Evolutionary conservation across 2,888 invertebrate species (phyloP).

Genomic region (Pachydiplax longipennis): DNA sequence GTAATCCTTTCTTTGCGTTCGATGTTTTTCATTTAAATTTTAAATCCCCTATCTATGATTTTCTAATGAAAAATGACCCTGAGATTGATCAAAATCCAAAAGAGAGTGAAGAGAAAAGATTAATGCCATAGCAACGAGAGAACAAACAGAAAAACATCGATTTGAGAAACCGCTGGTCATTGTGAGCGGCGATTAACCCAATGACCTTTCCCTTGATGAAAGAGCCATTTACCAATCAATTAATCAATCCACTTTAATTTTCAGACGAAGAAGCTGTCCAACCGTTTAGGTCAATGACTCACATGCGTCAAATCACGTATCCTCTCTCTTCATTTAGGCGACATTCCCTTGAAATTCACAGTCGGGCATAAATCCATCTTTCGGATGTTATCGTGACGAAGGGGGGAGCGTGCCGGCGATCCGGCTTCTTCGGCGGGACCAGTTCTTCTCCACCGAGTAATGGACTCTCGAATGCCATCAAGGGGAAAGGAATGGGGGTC

Average conservation of each 20-base stretch:
- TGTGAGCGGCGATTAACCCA: no score
- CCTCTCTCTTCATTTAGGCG: neutral
- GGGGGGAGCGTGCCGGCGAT: neutral
- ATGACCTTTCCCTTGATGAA: no score
- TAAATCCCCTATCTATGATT: no score
- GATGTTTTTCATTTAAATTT: no score
- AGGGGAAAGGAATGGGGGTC: neutral
- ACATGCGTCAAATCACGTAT: neutral
- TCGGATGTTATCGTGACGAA: neutral
- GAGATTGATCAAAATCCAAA: no score
- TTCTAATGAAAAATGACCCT: no score
- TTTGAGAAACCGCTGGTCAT: no score
- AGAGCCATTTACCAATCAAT: neutral
- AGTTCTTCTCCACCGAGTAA: slow-evolving; percentile 9
- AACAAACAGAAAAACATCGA: no score
- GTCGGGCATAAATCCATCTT: neutral
- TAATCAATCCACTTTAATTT: neutral
- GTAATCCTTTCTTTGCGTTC: no score
- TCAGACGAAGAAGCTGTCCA: neutral
- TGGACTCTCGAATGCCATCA: neutral
- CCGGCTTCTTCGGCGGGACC: slow-evolving; percentile 9
- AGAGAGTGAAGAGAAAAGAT: no score
- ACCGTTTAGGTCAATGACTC: neutral
- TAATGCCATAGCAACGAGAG: no score
- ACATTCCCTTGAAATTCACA: neutral